Evolutionary conservation across 2,113 vertebrate genomes (phyloP).

Genomic region (Toxostoma redivivum): DNA sequence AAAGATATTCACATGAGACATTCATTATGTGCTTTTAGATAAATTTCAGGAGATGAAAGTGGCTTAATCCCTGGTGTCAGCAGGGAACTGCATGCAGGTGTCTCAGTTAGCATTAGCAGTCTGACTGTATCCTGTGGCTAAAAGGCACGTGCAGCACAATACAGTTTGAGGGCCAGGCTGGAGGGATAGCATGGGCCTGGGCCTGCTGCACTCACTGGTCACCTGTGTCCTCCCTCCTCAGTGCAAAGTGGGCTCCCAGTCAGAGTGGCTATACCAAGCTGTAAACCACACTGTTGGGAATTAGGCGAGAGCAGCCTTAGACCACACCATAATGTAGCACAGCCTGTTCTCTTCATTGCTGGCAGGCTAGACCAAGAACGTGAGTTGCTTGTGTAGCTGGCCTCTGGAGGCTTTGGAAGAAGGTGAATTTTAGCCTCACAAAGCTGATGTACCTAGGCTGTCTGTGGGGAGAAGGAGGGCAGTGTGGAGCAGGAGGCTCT

Average conservation of each 20-base stretch:
- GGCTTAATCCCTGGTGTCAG: neutral
- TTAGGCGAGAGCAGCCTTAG: neutral
- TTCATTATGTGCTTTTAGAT: fast-evolving
- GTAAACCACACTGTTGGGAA: neutral
- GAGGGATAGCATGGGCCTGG: neutral
- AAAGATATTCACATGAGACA: neutral
- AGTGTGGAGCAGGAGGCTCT: neutral
- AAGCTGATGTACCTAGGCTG: neutral
- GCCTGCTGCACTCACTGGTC: neutral
- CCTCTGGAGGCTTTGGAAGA: neutral
- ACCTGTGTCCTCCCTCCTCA: neutral
- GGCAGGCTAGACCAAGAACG: neutral
- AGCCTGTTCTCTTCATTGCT: neutral
- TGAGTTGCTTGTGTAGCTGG: neutral
- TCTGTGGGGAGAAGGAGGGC: neutral
- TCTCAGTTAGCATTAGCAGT: neutral
- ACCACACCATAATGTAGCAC: fast-evolving
- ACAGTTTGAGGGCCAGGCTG: neutral
- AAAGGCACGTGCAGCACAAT: fast-evolving
- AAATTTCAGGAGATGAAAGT: neutral
- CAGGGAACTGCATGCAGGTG: neutral
- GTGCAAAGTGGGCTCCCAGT: fast-evolving
- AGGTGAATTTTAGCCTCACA: neutral
- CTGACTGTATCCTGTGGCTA: neutral
- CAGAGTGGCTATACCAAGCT: neutral